These are phyloP conservation scores for Drosophila bifasciata DNA, from an alignment of 1,140 invertebrate species.

Conservation along the genomic window DNA sequence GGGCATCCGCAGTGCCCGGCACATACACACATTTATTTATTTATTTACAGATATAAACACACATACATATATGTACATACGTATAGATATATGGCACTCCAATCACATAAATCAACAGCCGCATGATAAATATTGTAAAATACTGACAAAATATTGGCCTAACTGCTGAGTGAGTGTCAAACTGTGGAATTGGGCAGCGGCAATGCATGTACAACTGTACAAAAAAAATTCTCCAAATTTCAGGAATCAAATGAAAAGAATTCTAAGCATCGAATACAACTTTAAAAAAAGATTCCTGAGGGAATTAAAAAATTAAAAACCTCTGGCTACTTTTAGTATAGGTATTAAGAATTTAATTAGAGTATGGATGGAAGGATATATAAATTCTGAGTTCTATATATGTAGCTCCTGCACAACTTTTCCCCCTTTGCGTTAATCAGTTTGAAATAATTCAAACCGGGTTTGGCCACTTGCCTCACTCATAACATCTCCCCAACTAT, in stretches of 20 bases:
- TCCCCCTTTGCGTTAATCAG: constrained; percentile 28
- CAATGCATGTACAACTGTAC: background rate
- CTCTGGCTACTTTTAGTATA: too few species aligned
- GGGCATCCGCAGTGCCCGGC: constrained; percentile 31
- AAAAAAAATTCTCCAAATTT: too few species aligned
- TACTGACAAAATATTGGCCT: constrained; percentile 50
- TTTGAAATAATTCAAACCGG: constrained; percentile 1
- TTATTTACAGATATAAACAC: constrained; percentile 30
- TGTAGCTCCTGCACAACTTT: too few species aligned
- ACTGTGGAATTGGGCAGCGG: constrained; percentile 5
- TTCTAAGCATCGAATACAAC: too few species aligned
- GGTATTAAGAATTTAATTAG: too few species aligned
- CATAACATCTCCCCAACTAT: too few species aligned
- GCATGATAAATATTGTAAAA: constrained; percentile 69
- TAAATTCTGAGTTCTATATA: too few species aligned
- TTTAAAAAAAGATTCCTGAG: too few species aligned
- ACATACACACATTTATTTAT: constrained; percentile 16
- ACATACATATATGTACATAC: too few species aligned
- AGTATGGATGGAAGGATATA: too few species aligned
- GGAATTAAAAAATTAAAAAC: too few species aligned
- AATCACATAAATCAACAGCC: constrained; percentile 64
- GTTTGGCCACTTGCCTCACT: constrained; percentile 2
- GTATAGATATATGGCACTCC: constrained; percentile 22
- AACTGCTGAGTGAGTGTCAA: constrained; percentile 31
- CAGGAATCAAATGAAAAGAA: too few species aligned